These are phyloP conservation scores for Sitophilus oryzae DNA, from an alignment of 1,140 invertebrate genomes.

Conservation along the genomic window DNA sequence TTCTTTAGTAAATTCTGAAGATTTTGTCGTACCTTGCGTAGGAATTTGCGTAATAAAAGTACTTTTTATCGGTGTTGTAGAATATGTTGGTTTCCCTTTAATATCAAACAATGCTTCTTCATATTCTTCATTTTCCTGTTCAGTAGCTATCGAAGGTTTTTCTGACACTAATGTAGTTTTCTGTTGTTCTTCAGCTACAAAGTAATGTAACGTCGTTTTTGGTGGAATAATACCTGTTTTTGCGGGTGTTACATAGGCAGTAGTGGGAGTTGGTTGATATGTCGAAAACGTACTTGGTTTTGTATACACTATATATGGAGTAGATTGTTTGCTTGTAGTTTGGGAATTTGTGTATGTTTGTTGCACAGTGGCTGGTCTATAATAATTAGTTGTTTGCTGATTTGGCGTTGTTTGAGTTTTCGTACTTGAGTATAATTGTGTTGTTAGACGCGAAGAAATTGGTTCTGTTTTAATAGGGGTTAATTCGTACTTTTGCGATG, in stretches of 20 bases:
- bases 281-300: slow-evolving; percentile 1
- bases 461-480: no score
- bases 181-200: slow-evolving; percentile 22
- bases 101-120: background rate
- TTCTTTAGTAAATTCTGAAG: background rate
- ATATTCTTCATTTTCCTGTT: background rate
- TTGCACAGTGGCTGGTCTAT: background rate
- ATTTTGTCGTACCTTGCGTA: background rate
- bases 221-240: slow-evolving; percentile 9
- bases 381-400: background rate
- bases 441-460: background rate
- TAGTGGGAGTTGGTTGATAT: background rate
- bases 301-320: background rate
- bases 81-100: background rate
- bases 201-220: slow-evolving; percentile 24
- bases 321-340: background rate
- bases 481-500: no score
- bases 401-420: background rate
- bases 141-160: background rate
- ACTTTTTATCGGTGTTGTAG: background rate
- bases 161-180: slow-evolving; percentile 6
- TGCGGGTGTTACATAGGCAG: slow-evolving; percentile 1
- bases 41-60: background rate
- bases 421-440: background rate
- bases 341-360: background rate